Base-by-base conservation (phyloP, 2,888 invertebrate species). In the Hemicrepidius hirtus region DNA sequence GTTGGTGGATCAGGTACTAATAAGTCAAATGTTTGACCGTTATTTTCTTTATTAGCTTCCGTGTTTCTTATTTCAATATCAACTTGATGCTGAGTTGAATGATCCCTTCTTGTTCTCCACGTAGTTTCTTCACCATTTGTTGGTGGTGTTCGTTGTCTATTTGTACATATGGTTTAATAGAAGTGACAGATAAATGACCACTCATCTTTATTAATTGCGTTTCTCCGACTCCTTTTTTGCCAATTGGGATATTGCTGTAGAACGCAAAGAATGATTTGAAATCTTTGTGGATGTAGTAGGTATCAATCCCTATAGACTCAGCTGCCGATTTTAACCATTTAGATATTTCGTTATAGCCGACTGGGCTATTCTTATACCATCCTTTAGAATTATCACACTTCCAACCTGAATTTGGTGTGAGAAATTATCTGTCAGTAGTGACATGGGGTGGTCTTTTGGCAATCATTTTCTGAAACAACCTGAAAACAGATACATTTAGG, bases 291-390 rank as follows among this genome's bases (percentile, higher is more conserved):
- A 9, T 20, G 18, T 46, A 2, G 65, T n/a, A n/a, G n/a, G n/a
- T 50, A 12, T 65, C 37, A 10, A 65, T 13, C 10, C 53, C 67
- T 16, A 57, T 46, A 12, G 5, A 37, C 60, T 49, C 16, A n/a
- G 59, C 65, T 21, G 59, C 49, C 50, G n/a, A n/a, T 18, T 64
- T 53, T 9, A 40, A 55, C 40, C 65, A 59, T 35, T 57, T 64
- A 18, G 46, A 35, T 6, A 59, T 57, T 59, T 65, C 49, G 40
- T 59, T 66, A 3, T 21, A 10, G 3, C 60, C 65, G 10, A 65
- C 60, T 13, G 65, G 60, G n/a, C 41, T 13, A 57, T 67, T 59
- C 59, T 67, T 59, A 18, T 28, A 59, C 40, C 55, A 67, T 3
- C 64, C 49, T 13, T 16, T 9, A 7, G 24, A 41, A 16, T 24